These are phyloP conservation scores for Monochamus alternatus DNA, from an alignment of 2,888 invertebrate genomes.

Conservation along the genomic window DNA sequence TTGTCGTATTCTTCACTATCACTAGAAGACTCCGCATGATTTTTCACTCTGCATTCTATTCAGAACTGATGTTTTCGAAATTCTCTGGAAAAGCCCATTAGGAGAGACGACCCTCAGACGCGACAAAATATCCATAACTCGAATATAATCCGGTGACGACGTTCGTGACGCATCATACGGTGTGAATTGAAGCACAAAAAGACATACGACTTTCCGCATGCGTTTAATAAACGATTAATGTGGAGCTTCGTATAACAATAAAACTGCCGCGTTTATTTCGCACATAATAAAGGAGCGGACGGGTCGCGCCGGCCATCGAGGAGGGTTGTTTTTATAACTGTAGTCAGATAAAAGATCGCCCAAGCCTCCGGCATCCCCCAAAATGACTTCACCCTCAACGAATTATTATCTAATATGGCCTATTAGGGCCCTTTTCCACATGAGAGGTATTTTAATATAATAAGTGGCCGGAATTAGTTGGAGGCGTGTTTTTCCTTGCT, in stretches of 20 bases:
- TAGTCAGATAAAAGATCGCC: conserved; percentile 39
- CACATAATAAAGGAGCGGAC: conserved; percentile 34
- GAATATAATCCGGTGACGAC: background rate
- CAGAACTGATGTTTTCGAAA: too few species aligned
- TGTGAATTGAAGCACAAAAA: background rate
- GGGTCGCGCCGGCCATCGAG: conserved; percentile 37
- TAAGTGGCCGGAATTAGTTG: conserved; percentile 51
- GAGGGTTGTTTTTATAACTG: conserved; percentile 50
- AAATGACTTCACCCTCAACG: conserved; percentile 53
- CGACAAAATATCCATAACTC: background rate
- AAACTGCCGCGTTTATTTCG: conserved; percentile 45
- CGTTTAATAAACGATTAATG: conserved; percentile 22
- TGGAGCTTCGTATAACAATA: conserved; percentile 11
- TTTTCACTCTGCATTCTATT: too few species aligned
- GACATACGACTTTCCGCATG: conserved; percentile 5
- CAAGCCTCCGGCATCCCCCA: conserved; percentile 48
- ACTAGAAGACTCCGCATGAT: too few species aligned
- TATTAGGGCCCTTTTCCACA: conserved; percentile 48
- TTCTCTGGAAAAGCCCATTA: too few species aligned
- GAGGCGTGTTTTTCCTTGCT: conserved; percentile 38
- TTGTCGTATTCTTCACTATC: too few species aligned
- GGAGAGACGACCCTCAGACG: too few species aligned
- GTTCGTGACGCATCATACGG: background rate
- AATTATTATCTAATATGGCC: conserved; percentile 52
- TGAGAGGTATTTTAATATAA: conserved; percentile 53